phyloP scores from a whole-genome alignment of 2,113 vertebrate genomes.

The Tenebrosternarchus preto region DNA sequence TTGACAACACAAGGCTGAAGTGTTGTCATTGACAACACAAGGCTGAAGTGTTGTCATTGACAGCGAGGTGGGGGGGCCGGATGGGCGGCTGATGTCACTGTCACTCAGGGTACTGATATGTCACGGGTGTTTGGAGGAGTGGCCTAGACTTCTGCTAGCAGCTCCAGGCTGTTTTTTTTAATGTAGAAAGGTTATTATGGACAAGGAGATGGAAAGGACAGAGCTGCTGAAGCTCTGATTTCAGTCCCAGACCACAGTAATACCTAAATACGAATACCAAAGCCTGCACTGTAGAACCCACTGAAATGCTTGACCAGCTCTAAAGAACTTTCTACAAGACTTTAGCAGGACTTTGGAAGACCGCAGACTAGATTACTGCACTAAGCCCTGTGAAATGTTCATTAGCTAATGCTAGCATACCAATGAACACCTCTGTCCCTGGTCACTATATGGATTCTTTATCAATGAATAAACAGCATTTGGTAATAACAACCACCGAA shows the following conservation, averaged over 20 bases:
- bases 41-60: constrained; percentile 15
- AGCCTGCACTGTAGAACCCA: constrained; percentile 15
- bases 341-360: background rate
- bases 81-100: constrained; percentile 27
- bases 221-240: constrained; percentile 39
- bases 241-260: constrained; percentile 18
- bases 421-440: background rate
- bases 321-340: constrained; percentile 17
- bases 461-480: background rate
- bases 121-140: constrained; percentile 33
- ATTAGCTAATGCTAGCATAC: background rate
- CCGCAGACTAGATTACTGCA: background rate
- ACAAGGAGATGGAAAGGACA: constrained; percentile 11
- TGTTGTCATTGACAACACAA: constrained; percentile 9
- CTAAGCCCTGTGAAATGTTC: background rate
- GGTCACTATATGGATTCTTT: background rate
- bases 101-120: constrained; percentile 41
- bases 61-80: constrained; percentile 27
- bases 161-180: constrained; percentile 45
- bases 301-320: constrained; percentile 8
- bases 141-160: constrained; percentile 47
- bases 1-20: too few species aligned
- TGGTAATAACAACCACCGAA: background rate
- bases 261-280: background rate
- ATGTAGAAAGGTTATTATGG: constrained; percentile 39